Evolutionary conservation across 2,888 invertebrate species (phyloP).

Genomic region (Macroteleia sp.): DNA sequence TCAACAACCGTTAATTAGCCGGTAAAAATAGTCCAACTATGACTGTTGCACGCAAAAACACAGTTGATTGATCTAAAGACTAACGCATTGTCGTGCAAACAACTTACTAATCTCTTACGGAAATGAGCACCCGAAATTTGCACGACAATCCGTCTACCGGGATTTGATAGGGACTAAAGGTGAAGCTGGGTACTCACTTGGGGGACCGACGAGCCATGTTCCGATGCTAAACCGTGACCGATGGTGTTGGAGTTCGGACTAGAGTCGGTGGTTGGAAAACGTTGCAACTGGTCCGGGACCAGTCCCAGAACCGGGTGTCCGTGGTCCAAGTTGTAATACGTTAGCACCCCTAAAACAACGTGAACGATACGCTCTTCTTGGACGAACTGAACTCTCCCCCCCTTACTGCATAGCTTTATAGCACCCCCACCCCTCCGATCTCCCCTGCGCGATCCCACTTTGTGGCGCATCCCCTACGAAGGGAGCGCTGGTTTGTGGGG

Average conservation of each 20-base stretch:
- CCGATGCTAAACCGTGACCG: not conserved
- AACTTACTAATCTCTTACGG: not conserved
- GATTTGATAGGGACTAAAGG: not conserved
- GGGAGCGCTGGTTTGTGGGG: constrained; percentile 71
- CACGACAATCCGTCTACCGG: constrained; percentile 4
- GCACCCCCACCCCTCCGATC: constrained; percentile 82
- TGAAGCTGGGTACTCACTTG: constrained; percentile 19
- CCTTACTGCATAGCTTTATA: constrained; percentile 81
- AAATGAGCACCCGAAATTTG: not conserved
- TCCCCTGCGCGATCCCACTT: constrained; percentile 75
- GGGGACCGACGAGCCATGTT: not conserved
- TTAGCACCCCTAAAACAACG: constrained; percentile 72
- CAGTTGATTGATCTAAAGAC: constrained; percentile 5
- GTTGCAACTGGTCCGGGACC: constrained; percentile 23
- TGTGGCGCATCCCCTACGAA: constrained; percentile 70
- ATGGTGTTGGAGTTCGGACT: not conserved
- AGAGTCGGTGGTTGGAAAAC: not conserved
- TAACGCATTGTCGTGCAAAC: constrained; percentile 17
- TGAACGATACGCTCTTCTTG: constrained; percentile 81
- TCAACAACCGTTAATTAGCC: not conserved
- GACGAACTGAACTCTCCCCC: constrained; percentile 83
- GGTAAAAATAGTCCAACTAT: not conserved
- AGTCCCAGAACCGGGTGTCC: constrained; percentile 31
- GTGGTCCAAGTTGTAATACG: constrained; percentile 57
- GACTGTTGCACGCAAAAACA: not conserved